Conservation (phyloP, 2,888 invertebrate species). For the Deroplatys truncata region DNA sequence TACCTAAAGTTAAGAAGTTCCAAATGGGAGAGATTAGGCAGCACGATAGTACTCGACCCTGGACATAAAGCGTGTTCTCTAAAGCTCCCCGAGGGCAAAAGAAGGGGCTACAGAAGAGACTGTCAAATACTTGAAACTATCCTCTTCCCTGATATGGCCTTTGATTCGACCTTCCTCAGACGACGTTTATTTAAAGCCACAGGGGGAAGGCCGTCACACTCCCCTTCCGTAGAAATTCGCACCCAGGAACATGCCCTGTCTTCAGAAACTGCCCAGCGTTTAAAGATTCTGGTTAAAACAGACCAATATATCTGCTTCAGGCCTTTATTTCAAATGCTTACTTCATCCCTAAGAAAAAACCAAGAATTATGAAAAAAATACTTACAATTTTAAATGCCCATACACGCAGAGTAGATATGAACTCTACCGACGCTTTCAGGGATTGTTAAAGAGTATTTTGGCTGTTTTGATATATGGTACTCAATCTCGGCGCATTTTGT, state of each 20-base stretch:
- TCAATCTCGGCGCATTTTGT: too few species aligned
- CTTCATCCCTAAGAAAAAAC: too few species aligned
- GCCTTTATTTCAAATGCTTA: not conserved
- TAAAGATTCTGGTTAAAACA: not conserved
- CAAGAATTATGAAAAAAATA: too few species aligned
- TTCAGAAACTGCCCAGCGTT: not conserved
- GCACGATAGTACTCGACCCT: not conserved
- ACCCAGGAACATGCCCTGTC: not conserved
- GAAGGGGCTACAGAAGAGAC: constrained; percentile 4
- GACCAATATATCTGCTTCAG: not conserved
- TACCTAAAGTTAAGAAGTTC: too few species aligned
- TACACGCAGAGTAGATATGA: too few species aligned
- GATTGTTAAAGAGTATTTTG: too few species aligned
- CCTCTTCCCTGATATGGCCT: constrained; percentile 11
- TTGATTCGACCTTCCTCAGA: constrained; percentile 8
- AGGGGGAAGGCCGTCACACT: not conserved
- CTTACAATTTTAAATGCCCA: too few species aligned
- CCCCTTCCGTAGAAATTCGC: not conserved
- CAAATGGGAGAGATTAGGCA: not conserved
- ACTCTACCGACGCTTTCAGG: too few species aligned
- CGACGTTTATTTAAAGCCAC: constrained; percentile 10
- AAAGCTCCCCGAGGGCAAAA: constrained; percentile 20
- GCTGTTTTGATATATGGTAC: too few species aligned
- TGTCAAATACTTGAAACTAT: constrained; percentile 20
- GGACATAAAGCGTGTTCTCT: constrained; percentile 15